Evolutionary conservation across 2,113 vertebrate genomes (phyloP), one percentile per base, ranked within the genome.

Genomic region (Lophius piscatorius): DNA sequence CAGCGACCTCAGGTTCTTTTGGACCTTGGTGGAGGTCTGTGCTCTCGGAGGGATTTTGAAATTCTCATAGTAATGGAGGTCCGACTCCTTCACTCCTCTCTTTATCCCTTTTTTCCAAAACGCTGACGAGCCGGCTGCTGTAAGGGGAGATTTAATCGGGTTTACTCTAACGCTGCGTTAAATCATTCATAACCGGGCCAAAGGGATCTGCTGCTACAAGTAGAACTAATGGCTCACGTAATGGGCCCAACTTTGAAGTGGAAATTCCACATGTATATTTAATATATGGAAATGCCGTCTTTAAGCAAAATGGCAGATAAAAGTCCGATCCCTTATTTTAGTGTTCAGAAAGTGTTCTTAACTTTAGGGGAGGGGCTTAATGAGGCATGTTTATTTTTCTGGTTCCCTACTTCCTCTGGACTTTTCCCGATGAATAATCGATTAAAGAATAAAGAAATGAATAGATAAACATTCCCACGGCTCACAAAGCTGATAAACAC

Each of bases 401-500:
- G 11, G 8, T 7, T 49, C 14, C 10, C 4, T 56, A 41, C 26
- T 9, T 62, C n/a, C 68, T 23, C 23, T 38, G 24, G 51, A 61
- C 52, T 42, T 55, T 63, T 18, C 44, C 39, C 22, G 55, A 41
- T 67, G 35, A 29, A 87, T 66, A 74, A 63, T 52, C 61, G 62
- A 49, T 51, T 14, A 23, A 55, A 21, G 3, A 39, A 22, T 23
- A 45, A 76, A 28, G 18, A 47, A 56, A 77, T n/a, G 54, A 31
- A 46, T 2, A 41, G 10, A 29, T 21, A 82, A 84, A 83, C 38
- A 56, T 63, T 58, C 55, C 51, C 82, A 81, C 79, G 72, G 70
- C 71, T 75, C 63, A 73, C 81, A 70, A 88, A 89, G 92, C 90
- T 91, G 87, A 93, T 93, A 93, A 92, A 94, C 78, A 78, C 91